Evolutionary conservation across 2,113 vertebrate genomes (phyloP).

Genomic region (Chlamydotis undulata): DNA sequence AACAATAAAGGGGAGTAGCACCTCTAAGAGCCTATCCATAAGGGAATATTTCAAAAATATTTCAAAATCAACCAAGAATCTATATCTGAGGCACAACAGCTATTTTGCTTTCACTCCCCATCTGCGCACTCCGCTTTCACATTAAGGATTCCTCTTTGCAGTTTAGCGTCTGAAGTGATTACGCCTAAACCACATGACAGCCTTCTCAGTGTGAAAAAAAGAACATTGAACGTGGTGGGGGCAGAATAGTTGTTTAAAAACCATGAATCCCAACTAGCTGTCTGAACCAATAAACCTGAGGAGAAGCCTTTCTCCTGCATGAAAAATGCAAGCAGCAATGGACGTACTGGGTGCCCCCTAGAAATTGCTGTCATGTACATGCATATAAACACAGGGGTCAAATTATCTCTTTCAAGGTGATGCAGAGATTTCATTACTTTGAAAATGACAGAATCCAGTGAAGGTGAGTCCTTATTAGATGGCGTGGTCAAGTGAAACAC

Average conservation of each 20-base stretch:
- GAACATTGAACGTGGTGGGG: accelerated
- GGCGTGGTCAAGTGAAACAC: slow-evolving; percentile 38
- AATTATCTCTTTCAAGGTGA: slow-evolving; percentile 46
- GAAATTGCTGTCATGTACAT: neutral
- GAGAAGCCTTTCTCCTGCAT: neutral
- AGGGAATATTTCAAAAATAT: neutral
- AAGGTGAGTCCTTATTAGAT: slow-evolving; percentile 28
- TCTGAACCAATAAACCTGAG: neutral
- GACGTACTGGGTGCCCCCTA: neutral
- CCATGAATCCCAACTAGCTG: neutral
- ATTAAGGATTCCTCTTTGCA: neutral
- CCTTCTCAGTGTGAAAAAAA: neutral
- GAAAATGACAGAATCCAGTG: slow-evolving; percentile 8
- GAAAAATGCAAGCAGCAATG: neutral
- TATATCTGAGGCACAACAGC: neutral
- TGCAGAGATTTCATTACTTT: slow-evolving; percentile 34
- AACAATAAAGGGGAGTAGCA: neutral
- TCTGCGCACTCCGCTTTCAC: neutral
- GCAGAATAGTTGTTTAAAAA: neutral
- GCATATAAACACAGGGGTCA: slow-evolving; percentile 11
- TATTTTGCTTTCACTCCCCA: neutral
- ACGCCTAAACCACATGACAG: neutral
- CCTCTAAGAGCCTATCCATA: neutral
- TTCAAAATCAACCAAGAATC: neutral
- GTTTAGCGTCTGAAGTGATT: neutral